Percentiles rank a stretch among this genome's conserved stretches.
Conservation (phyloP, 1,140 invertebrate species). For the Pemphigus obesinymphae region DNA sequence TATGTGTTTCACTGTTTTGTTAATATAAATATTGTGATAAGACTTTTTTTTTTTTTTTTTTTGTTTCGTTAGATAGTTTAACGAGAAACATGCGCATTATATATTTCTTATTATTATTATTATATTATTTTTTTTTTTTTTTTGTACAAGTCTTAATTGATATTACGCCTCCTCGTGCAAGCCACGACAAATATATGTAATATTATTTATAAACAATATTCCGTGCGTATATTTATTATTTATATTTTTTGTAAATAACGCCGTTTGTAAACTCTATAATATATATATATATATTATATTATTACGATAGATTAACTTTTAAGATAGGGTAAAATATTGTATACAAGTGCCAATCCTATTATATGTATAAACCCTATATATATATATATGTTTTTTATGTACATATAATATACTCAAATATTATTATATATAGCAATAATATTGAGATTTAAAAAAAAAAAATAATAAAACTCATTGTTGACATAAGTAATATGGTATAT, state of each 20-base stretch:
- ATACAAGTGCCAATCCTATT: neutral
- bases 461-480: slow-evolving; percentile 12
- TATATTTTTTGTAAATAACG: neutral
- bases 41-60: neutral
- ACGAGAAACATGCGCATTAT: neutral
- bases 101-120: too few species aligned
- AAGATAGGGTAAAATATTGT: neutral
- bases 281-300: neutral
- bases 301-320: neutral
- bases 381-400: neutral
- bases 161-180: too few species aligned
- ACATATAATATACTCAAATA: neutral
- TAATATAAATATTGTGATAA: neutral
- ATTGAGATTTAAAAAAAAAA: slow-evolving; percentile 21
- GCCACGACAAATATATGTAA: too few species aligned
- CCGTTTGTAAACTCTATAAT: neutral
- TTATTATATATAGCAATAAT: slow-evolving; percentile 30
- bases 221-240: neutral
- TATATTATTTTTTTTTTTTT: too few species aligned
- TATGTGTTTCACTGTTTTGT: too few species aligned
- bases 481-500: too few species aligned
- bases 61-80: neutral
- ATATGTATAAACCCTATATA: neutral
- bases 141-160: too few species aligned
- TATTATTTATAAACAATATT: too few species aligned